phyloP scores from a whole-genome alignment of 2,888 invertebrate species.

The Xestia rhomboidea region DNA sequence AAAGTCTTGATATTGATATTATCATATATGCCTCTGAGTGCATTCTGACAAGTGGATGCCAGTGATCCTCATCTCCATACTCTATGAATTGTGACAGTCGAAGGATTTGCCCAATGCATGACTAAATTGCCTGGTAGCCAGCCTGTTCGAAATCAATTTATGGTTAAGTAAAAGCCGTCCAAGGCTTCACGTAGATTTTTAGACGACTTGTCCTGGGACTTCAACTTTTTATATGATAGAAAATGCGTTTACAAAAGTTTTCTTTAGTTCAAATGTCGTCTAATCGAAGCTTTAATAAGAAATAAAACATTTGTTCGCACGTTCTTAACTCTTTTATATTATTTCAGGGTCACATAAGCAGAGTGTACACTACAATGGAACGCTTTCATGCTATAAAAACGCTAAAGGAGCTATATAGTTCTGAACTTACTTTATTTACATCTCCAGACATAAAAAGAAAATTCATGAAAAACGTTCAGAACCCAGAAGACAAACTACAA shows the following conservation, averaged over 20 bases:
- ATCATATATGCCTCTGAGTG: constrained; percentile 1
- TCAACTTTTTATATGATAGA: neutral
- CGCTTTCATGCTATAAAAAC: constrained; percentile 65
- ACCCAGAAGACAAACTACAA: constrained; percentile 53
- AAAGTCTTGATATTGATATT: neutral
- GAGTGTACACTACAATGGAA: constrained; percentile 74
- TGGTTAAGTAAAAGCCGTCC: neutral
- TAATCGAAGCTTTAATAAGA: neutral
- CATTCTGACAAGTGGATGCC: neutral
- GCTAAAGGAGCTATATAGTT: constrained; percentile 66
- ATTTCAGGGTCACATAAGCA: constrained; percentile 77
- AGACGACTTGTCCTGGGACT: neutral
- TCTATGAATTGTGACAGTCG: neutral
- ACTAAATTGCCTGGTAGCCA: neutral
- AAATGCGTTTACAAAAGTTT: neutral
- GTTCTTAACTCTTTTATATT: neutral
- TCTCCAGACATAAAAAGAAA: constrained; percentile 64
- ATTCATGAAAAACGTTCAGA: constrained; percentile 58
- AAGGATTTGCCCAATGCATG: neutral
- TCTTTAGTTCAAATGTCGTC: neutral
- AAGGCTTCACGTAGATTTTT: neutral
- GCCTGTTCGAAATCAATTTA: neutral
- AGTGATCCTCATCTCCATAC: neutral
- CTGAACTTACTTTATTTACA: constrained; percentile 64
- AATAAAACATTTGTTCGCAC: neutral